Evolutionary conservation across 1,140 invertebrate species (phyloP).

Genomic region (Drosophila chauvacae): DNA sequence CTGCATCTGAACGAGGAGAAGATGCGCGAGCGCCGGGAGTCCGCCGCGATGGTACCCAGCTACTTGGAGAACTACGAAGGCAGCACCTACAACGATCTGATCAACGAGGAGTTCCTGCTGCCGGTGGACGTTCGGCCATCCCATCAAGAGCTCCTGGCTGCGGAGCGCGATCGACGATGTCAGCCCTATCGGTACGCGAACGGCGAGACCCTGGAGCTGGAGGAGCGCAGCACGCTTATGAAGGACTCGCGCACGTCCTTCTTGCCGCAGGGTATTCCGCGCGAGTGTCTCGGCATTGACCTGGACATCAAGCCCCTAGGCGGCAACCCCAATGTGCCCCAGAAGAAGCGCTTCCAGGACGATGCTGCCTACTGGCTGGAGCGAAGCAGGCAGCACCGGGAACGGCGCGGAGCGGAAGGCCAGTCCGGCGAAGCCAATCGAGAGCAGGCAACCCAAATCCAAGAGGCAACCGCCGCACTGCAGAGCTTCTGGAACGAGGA

Average conservation of each 20-base stretch:
- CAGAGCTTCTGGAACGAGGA: constrained; percentile 86
- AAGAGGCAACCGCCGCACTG: constrained; percentile 54
- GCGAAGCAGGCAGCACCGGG: constrained; percentile 31
- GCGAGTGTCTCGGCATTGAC: constrained; percentile 58
- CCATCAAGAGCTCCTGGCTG: constrained; percentile 16
- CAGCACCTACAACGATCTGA: constrained; percentile 63
- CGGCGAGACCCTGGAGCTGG: constrained; percentile 70
- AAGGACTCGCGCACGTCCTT: constrained; percentile 84
- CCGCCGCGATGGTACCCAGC: constrained; percentile 12
- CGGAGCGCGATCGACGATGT: constrained; percentile 59
- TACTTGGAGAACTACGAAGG: constrained; percentile 58
- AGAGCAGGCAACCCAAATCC: constrained; percentile 9
- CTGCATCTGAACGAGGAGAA: constrained; percentile 58
- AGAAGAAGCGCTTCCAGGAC: constrained; percentile 36
- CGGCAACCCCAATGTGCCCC: not conserved
- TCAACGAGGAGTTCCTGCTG: constrained; percentile 69
- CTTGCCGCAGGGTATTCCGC: constrained; percentile 70
- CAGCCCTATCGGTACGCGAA: constrained; percentile 66
- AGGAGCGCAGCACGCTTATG: constrained; percentile 76
- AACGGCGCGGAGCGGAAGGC: constrained; percentile 50
- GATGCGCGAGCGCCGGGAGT: constrained; percentile 40
- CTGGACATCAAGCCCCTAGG: constrained; percentile 16
- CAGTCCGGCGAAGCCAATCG: constrained; percentile 5
- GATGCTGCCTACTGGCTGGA: constrained; percentile 36
- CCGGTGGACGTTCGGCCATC: constrained; percentile 31